Base-by-base conservation (phyloP, 2,113 vertebrate species). In the Sphyrna mokarran region DNA sequence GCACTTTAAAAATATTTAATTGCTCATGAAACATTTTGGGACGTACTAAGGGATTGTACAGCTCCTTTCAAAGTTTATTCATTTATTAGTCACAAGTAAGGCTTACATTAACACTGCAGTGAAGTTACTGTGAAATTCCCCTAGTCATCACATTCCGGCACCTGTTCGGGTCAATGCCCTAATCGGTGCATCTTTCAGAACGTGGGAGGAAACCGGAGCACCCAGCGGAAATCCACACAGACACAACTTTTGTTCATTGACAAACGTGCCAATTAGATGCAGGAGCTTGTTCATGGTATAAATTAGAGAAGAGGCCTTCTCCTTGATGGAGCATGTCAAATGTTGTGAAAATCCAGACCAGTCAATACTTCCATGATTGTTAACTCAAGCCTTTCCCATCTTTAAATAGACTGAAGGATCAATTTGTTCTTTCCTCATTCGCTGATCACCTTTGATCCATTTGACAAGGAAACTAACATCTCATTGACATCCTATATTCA, bases 391-490 rank as follows among this genome's bases (percentile, higher is more conserved):
- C 43, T 48, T 43, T 94, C 93, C n/a, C 22, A 37, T 70, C 66
- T 43, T 69, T 70, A 70, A 94, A 94, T 70, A 70, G 68, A 29
- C 37, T 70, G 40, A 43, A 94, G 11, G 66, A 72, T 94, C 40
- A 61, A 94, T 70, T 70, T 33, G 6, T n/a, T 61, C 58, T 91
- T 22, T 43, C 37, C 80, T 63, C 87, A 3, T 63, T 16, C n/a
- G n/a, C 43, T 94, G 37, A 94, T 69, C 66, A 94, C 40, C 20
- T 94, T 43, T 94, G 70, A 72, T 70, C 93, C 68, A 48, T 22
- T 91, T 94, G 93, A 94, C 68, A 94, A 72, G 43, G 40, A 29
- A 94, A 40, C 93, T 11, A 40, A 22, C 40, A 94, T 70, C 69
- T 63, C 61, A 94, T 70, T 94, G 68, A 48, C 37, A 70, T 40